These are phyloP conservation scores for Brachyalestes nurse DNA, from an alignment of 2,797 vertebrate genomes.

Conservation along the genomic window DNA sequence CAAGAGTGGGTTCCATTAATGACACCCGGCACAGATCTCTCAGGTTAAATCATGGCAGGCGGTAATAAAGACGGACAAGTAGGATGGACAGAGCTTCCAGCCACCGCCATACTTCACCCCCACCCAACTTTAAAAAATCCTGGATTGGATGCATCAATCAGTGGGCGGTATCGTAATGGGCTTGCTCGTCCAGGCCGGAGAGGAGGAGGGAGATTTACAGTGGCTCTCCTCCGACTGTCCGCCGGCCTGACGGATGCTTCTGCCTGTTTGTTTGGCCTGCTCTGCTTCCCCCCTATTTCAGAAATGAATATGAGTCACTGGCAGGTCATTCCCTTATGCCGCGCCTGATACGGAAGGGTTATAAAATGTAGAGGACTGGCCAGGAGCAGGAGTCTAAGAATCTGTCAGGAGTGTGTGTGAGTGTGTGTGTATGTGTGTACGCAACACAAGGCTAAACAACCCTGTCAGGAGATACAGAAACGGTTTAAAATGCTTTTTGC, in stretches of 20 bases:
- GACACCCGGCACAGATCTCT: background rate
- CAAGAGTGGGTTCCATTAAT: background rate
- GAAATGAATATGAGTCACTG: conserved; percentile 49
- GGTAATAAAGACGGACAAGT: conserved; percentile 8
- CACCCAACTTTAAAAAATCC: conserved; percentile 10
- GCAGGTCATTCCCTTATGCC: conserved; percentile 53
- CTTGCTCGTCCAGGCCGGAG: conserved; percentile 46
- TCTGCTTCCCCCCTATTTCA: conserved; percentile 49
- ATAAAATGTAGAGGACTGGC: conserved; percentile 18
- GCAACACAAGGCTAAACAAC: background rate
- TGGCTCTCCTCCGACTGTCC: conserved; percentile 43
- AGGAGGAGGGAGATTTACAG: conserved; percentile 58
- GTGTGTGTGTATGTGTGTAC: background rate
- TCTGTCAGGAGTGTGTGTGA: no score
- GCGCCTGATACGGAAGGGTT: conserved; percentile 42
- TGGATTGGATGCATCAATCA: conserved; percentile 56
- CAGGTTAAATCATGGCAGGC: conserved; percentile 20
- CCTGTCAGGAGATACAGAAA: no score
- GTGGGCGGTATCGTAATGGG: conserved; percentile 51
- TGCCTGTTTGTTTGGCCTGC: conserved; percentile 47
- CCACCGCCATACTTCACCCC: conserved; percentile 20
- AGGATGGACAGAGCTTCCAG: conserved; percentile 8
- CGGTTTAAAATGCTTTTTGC: no score
- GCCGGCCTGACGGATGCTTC: conserved; percentile 54
- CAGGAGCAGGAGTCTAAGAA: background rate